These are phyloP conservation scores for Periplaneta americana DNA, from an alignment of 1,140 invertebrate genomes.

Conservation along the genomic window DNA sequence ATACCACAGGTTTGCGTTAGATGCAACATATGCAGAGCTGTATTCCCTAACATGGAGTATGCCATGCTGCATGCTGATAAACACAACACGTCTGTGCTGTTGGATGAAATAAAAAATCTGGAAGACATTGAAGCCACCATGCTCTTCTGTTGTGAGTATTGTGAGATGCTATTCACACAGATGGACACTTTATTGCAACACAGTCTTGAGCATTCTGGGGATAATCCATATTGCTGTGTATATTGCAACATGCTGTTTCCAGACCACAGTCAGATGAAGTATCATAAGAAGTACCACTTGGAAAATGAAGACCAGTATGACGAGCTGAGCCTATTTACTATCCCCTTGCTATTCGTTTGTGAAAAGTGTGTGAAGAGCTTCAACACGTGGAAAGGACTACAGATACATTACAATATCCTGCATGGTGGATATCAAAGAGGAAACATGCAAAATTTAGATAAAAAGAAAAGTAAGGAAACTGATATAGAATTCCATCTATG, in stretches of 20 bases:
- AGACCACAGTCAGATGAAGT: slow-evolving; percentile 33
- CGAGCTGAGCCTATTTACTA: slow-evolving; percentile 23
- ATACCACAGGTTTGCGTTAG: not conserved
- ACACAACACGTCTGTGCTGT: not conserved
- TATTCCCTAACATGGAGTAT: not conserved
- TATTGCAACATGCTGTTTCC: slow-evolving; percentile 43
- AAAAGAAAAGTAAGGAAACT: not conserved
- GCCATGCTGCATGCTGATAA: not conserved
- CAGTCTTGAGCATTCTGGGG: slow-evolving; percentile 40
- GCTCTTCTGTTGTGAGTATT: slow-evolving; percentile 51
- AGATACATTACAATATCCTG: slow-evolving; percentile 30
- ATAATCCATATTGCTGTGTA: slow-evolving; percentile 48
- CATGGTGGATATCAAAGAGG: not conserved
- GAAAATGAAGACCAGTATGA: not conserved
- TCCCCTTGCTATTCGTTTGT: slow-evolving; percentile 26
- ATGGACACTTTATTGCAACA: slow-evolving; percentile 40
- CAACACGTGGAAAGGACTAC: slow-evolving; percentile 28
- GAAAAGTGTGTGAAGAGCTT: slow-evolving; percentile 29
- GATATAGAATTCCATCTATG: slow-evolving; percentile 33
- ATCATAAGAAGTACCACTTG: not conserved
- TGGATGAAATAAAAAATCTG: not conserved
- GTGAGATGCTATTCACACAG: slow-evolving; percentile 45
- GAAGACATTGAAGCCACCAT: slow-evolving; percentile 22
- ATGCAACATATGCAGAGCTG: not conserved
- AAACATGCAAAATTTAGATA: not conserved